Base-by-base conservation (phyloP, 2,797 vertebrate species). In the Vultur gryphus region DNA sequence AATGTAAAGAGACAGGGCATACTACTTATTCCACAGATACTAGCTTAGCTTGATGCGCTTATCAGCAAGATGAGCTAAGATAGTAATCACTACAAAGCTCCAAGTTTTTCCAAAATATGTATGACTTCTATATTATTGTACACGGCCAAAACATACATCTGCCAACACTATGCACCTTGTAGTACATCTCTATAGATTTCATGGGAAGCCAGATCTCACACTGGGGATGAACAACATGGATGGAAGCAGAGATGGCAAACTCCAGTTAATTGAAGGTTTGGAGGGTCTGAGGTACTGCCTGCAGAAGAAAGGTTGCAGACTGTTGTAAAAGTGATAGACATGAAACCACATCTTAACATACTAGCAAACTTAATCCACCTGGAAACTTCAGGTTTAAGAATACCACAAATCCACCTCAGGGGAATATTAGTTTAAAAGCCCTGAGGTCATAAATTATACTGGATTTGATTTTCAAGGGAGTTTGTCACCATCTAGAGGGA, bases 61-160 rank as follows among this genome's bases (percentile, higher is more conserved):
- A 91, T 62, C 44, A 35, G 52, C 19, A 35, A n/a, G 52, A 62
- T 12, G 12, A 51, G 5, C 39, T 5, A 51, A 43, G 33, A 33
- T 2, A 4, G 28, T 2, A 43, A 54, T 14, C 51, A 39, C 33
- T 25, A 70, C 21, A 87, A 59, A 73, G 18, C 29, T 46, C 18
- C 5, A 2, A 0, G 6, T 39, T 65, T 61, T 62, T 33, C 28
- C 19, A 7, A 66, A 62, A 31, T 17, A 39, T 2, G 3, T 15
- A 3, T n/a, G 29, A 81, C 55, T 64, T 37, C 25, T 7, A 15
- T 3, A 7, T 79, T 48, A 64, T 1, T 37, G 37, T 17, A 6
- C 14, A 1, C 3, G 3, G 16, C 29, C 67, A 39, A 86, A 49
- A 4, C 25, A 48, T 28, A 21, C 0, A 0, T 28, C 46, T 52